A percentile compares a stretch with the other conserved stretches of the same genome.
phyloP scores from a whole-genome alignment of 2,888 invertebrate species.

The Fissipunctia ypsillon region DNA sequence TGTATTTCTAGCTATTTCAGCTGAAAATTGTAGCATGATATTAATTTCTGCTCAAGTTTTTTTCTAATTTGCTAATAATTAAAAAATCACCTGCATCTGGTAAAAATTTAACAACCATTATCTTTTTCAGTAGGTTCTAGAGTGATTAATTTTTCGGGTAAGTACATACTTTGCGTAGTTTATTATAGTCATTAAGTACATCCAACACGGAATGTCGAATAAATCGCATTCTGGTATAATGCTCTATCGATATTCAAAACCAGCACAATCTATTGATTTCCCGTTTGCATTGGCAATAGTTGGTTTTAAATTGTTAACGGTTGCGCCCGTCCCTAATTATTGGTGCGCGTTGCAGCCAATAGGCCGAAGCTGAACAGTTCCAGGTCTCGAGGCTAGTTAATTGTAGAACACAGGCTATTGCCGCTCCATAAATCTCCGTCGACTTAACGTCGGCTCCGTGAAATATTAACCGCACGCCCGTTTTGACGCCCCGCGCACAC shows the following conservation, averaged over 20 bases:
- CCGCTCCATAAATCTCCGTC: constrained; percentile 86
- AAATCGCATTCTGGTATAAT: neutral
- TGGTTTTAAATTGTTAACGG: constrained; percentile 49
- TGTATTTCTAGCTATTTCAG: neutral
- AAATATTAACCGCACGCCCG: constrained; percentile 89
- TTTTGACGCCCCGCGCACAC: constrained; percentile 83
- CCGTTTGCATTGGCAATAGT: constrained; percentile 44
- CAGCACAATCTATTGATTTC: constrained; percentile 32
- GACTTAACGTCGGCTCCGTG: constrained; percentile 87
- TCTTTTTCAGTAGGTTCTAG: too few relatives aligned
- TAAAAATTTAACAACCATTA: too few relatives aligned
- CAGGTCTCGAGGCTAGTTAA: constrained; percentile 78
- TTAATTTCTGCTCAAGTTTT: too few relatives aligned
- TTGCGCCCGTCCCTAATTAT: constrained; percentile 54
- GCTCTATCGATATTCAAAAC: constrained; percentile 16
- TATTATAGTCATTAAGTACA: too few relatives aligned
- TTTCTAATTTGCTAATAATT: too few relatives aligned
- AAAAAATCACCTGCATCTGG: too few relatives aligned
- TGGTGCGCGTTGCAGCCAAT: constrained; percentile 48
- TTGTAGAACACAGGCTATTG: constrained; percentile 86
- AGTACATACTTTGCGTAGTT: too few relatives aligned
- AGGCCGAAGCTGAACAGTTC: constrained; percentile 53
- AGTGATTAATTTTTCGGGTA: too few relatives aligned
- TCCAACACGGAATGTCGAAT: neutral
- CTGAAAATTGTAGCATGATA: too few relatives aligned